Conservation (phyloP, 2,888 invertebrate genomes). For the Anodontia alba region DNA sequence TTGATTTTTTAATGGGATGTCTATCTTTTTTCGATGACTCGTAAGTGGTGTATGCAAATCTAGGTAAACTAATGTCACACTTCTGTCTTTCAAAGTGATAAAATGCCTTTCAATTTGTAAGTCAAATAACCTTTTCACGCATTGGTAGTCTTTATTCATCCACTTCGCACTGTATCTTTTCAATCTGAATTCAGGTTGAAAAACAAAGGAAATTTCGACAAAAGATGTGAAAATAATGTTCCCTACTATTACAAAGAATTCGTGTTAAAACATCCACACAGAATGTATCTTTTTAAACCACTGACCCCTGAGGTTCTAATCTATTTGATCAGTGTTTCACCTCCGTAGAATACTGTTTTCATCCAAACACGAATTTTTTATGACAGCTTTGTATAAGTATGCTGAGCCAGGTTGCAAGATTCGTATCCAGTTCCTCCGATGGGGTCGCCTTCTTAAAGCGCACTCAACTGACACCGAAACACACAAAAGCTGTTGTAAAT, state of each 20-base stretch:
- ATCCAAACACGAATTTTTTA: background rate
- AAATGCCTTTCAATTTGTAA: background rate
- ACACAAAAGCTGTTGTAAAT: background rate
- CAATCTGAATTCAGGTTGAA: background rate
- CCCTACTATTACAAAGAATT: background rate
- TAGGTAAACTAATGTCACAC: constrained; percentile 8
- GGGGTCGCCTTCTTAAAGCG: background rate
- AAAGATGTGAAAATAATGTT: constrained; percentile 2
- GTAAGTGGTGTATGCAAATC: constrained; percentile 4
- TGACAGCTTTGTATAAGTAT: background rate
- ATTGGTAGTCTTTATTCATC: background rate
- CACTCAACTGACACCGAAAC: background rate
- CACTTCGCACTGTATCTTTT: background rate
- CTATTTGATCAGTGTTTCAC: constrained; percentile 3
- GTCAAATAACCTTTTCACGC: constrained; percentile 7
- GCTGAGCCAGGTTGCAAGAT: background rate
- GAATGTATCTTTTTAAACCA: constrained; percentile 18
- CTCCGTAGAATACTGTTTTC: background rate
- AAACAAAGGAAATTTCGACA: background rate
- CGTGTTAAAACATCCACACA: constrained; percentile 7
- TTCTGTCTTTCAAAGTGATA: background rate
- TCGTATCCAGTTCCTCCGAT: background rate
- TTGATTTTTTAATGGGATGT: background rate
- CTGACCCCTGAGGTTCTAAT: background rate
- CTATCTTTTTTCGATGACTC: background rate